These are phyloP conservation scores for Grus americana DNA, from an alignment of 2,113 vertebrate species.

Conservation along the genomic window DNA sequence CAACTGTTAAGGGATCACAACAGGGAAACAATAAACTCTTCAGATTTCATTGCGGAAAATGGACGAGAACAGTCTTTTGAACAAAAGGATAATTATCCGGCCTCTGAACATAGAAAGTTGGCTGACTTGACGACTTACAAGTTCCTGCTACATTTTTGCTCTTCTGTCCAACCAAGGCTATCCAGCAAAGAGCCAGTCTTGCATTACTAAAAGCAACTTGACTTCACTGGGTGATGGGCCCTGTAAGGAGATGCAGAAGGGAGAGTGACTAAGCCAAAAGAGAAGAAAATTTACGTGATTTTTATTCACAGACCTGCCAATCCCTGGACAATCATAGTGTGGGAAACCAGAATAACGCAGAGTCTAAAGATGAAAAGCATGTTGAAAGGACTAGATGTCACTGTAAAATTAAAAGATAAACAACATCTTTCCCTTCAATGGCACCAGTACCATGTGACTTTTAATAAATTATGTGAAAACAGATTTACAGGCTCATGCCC, in stretches of 20 bases:
- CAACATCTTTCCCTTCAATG: background rate
- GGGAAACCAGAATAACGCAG: background rate
- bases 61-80: background rate
- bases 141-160: background rate
- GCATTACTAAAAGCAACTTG: background rate
- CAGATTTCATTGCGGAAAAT: background rate
- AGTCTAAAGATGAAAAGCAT: background rate
- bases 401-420: slow-evolving; percentile 9
- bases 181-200: background rate
- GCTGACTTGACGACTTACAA: background rate
- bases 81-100: background rate
- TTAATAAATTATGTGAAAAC: slow-evolving; percentile 37
- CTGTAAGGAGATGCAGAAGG: background rate
- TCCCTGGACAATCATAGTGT: background rate
- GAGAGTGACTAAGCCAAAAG: background rate
- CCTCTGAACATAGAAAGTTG: background rate
- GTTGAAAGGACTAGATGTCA: slow-evolving; percentile 18
- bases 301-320: background rate
- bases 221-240: background rate
- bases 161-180: background rate
- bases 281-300: background rate
- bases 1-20: background rate
- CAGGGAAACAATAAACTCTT: background rate
- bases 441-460: background rate
- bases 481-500: slow-evolving; percentile 35